Percentiles rank a stretch among this genome's conserved stretches.
Evolutionary conservation across 1,140 invertebrate genomes (phyloP).

Genomic region (Branchinecta lindahli): DNA sequence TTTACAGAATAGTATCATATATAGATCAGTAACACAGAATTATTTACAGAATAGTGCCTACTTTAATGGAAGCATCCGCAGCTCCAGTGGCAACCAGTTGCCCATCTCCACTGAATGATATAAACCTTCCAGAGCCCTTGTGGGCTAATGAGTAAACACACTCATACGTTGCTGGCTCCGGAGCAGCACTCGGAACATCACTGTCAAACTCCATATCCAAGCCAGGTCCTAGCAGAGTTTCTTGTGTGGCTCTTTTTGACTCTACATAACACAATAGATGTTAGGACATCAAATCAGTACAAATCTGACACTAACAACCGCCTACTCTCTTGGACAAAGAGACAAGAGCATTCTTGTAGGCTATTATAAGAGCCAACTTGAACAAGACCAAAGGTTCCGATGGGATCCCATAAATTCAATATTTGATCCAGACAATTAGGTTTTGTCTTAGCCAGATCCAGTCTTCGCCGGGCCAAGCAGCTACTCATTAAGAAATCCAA

Average conservation of each 20-base stretch:
- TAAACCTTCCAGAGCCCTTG: constrained; percentile 86
- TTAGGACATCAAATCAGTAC: too few relatives aligned
- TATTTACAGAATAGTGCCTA: constrained; percentile 26
- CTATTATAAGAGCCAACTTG: too few relatives aligned
- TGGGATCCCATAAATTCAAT: too few relatives aligned
- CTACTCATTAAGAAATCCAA: too few relatives aligned
- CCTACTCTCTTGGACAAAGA: too few relatives aligned
- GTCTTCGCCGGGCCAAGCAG: too few relatives aligned
- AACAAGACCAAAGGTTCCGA: too few relatives aligned
- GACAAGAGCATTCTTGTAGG: too few relatives aligned
- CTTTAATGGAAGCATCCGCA: constrained; percentile 94
- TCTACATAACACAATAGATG: neutral
- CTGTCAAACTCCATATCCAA: constrained; percentile 83
- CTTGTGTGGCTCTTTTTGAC: constrained; percentile 24
- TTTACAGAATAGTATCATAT: constrained; percentile 17
- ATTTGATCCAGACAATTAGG: too few relatives aligned
- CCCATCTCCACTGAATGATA: constrained; percentile 85
- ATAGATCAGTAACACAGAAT: neutral
- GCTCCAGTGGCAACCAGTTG: constrained; percentile 95
- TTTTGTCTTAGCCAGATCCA: too few relatives aligned
- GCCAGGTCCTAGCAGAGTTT: constrained; percentile 60
- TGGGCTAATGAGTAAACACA: constrained; percentile 98
- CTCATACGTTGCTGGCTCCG: constrained; percentile 88
- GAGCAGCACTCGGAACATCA: constrained; percentile 70
- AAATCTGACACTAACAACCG: too few relatives aligned